phyloP scores from a whole-genome alignment of 2,797 vertebrate genomes.

The Sarcophilus harrisii region DNA sequence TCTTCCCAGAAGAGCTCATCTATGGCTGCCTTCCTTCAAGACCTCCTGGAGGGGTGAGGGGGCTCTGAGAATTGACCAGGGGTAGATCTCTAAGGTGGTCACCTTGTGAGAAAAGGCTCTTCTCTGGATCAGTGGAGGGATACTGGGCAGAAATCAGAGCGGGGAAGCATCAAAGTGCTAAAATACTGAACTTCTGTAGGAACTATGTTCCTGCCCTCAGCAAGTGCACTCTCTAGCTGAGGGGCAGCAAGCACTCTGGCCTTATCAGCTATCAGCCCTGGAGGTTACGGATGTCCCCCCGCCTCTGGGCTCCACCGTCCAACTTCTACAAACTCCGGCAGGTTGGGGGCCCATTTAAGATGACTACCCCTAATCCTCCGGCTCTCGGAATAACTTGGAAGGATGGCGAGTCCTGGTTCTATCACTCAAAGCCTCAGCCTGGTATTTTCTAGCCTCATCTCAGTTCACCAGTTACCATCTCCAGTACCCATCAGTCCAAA shows the following conservation, averaged over 20 bases:
- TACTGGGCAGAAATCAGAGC: background rate
- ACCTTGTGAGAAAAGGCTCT: background rate
- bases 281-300: fast-evolving
- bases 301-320: background rate
- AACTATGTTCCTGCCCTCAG: too few relatives aligned
- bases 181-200: too few relatives aligned
- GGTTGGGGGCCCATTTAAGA: too few relatives aligned
- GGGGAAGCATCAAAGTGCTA: background rate
- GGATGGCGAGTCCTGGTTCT: background rate
- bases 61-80: too few relatives aligned
- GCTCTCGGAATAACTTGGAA: background rate
- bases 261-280: too few relatives aligned
- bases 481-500: background rate
- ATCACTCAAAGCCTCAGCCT: background rate
- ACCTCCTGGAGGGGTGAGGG: background rate
- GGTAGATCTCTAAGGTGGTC: background rate
- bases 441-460: background rate
- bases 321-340: too few relatives aligned
- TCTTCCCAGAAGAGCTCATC: background rate
- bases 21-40: background rate
- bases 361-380: too few relatives aligned
- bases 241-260: too few relatives aligned
- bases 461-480: background rate
- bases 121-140: background rate
- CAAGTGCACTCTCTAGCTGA: background rate